Percentiles rank a stretch among this genome's conserved stretches.
These are phyloP conservation scores for Rhabdomys pumilio DNA, from an alignment of 2,797 vertebrate species.

Conservation along the genomic window DNA sequence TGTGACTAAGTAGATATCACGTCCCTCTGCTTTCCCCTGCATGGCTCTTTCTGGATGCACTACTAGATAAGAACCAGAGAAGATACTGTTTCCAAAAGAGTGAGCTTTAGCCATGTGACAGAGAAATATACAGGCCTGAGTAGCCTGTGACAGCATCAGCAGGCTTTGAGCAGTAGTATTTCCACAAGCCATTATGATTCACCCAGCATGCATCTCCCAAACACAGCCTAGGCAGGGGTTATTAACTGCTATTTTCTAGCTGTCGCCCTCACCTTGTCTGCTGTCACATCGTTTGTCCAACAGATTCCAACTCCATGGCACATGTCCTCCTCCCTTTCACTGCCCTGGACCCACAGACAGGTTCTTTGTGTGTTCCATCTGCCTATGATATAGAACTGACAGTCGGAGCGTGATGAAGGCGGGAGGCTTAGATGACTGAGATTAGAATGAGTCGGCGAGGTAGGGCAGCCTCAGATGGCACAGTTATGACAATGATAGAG, in stretches of 20 bases:
- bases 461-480: not conserved
- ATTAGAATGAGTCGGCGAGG: not conserved
- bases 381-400: conserved; percentile 21
- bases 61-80: not conserved
- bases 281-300: conserved; percentile 60
- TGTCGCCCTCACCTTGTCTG: conserved; percentile 38
- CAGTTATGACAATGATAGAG: not conserved
- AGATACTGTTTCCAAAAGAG: conserved; percentile 69
- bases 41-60: conserved; percentile 7
- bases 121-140: not conserved
- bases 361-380: conserved; percentile 29
- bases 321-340: not conserved
- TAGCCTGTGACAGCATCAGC: not conserved
- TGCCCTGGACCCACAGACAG: conserved; percentile 17
- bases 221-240: conserved; percentile 48
- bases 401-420: not conserved
- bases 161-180: conserved; percentile 12
- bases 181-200: conserved; percentile 30
- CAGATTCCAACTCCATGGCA: not conserved
- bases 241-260: conserved; percentile 70
- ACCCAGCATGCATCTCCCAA: conserved; percentile 40
- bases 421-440: not conserved
- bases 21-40: conserved; percentile 59
- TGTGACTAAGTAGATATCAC: conserved; percentile 69
- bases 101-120: conserved; percentile 59